Evolutionary conservation across 2,797 vertebrate genomes (phyloP).

Genomic region (Gymnodraco acuticeps): DNA sequence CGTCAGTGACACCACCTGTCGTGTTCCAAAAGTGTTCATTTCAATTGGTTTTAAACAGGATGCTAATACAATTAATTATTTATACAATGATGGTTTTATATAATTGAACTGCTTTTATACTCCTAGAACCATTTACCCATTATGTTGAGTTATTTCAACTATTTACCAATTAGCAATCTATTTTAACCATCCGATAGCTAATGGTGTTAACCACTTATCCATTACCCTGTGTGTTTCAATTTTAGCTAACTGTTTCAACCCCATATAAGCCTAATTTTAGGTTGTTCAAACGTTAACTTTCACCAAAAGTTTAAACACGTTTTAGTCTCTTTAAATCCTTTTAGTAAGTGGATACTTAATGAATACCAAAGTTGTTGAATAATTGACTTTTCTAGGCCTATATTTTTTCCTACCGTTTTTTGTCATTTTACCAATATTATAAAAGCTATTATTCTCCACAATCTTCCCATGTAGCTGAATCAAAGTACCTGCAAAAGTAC

Average conservation of each 20-base stretch:
- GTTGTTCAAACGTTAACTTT: neutral
- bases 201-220: neutral
- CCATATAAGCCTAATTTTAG: neutral
- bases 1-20: slow-evolving; percentile 18
- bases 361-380: too few species aligned
- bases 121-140: neutral
- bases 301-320: neutral
- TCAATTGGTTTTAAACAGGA: neutral
- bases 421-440: neutral
- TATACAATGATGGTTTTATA: neutral
- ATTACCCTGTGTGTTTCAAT: neutral
- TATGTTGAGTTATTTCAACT: neutral
- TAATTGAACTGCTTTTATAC: neutral
- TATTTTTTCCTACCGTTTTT: neutral
- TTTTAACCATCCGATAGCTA: neutral
- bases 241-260: neutral
- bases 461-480: slow-evolving; percentile 5
- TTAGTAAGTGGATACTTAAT: too few species aligned
- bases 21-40: neutral
- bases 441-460: neutral
- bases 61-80: neutral
- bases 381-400: too few species aligned
- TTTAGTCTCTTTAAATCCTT: neutral
- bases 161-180: neutral
- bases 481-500: slow-evolving; percentile 18